Percentiles rank a stretch among this genome's conserved stretches.
Conservation (phyloP, 1,140 invertebrate genomes). For the Myzus persicae region DNA sequence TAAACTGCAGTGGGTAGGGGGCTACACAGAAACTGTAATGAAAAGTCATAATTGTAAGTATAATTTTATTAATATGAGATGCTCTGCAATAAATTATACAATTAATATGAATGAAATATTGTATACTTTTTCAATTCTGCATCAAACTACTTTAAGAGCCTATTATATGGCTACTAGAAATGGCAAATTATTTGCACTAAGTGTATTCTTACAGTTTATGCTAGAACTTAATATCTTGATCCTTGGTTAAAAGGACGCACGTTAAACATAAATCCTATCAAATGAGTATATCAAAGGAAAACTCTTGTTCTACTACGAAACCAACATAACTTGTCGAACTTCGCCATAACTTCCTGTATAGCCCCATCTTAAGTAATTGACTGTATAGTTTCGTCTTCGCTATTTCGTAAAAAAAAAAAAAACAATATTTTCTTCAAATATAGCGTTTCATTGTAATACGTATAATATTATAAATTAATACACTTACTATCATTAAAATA, state of each 20-base stretch:
- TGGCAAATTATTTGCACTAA: background rate
- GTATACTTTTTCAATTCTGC: background rate
- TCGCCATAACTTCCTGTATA: background rate
- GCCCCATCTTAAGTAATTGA: background rate
- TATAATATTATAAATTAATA: background rate
- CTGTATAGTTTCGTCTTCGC: background rate
- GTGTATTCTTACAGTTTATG: background rate
- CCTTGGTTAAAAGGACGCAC: background rate
- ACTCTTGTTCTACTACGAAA: background rate
- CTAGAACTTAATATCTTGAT: background rate
- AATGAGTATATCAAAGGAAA: background rate
- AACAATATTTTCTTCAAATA: too few relatives aligned
- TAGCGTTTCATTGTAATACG: background rate
- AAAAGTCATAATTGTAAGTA: background rate
- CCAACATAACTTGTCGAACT: background rate
- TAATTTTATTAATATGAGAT: background rate
- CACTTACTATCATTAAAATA: too few relatives aligned
- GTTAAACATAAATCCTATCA: background rate
- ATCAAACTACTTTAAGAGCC: background rate
- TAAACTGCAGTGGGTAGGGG: background rate
- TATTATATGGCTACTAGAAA: background rate
- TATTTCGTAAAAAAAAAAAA: background rate
- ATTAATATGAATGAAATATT: background rate
- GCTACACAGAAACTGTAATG: background rate
- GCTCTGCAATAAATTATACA: background rate